Percentiles rank a stretch among this genome's conserved stretches.
Evolutionary conservation across 2,888 invertebrate species (phyloP).

Genomic region (Siphlonurus alternatus): DNA sequence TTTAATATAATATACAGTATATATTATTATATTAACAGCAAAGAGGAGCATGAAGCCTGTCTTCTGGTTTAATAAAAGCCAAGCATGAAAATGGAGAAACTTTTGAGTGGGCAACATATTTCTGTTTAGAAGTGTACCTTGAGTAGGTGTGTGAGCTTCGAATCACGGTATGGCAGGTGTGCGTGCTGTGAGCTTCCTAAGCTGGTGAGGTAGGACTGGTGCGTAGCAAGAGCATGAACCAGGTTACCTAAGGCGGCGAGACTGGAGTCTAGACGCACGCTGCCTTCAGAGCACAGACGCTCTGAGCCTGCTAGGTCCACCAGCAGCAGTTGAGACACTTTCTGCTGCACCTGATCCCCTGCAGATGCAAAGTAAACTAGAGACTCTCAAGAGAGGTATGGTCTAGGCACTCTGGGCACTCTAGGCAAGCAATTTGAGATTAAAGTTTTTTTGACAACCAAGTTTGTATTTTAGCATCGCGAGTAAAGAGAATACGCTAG

Average conservation of each 20-base stretch:
- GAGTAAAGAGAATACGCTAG: neutral
- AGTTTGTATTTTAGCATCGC: neutral
- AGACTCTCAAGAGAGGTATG: neutral
- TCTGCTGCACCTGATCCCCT: slow-evolving; percentile 45
- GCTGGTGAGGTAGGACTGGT: neutral
- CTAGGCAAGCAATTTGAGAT: neutral
- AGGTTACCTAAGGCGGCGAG: slow-evolving; percentile 48
- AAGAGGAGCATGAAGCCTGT: no score
- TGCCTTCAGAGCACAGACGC: slow-evolving; percentile 25
- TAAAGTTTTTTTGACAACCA: neutral
- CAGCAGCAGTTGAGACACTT: slow-evolving; percentile 55
- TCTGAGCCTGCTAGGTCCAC: slow-evolving; percentile 46
- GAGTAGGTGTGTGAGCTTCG: slow-evolving; percentile 15
- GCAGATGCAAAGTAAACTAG: neutral
- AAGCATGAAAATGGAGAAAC: no score
- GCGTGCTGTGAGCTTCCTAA: slow-evolving; percentile 11
- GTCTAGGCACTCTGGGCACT: neutral
- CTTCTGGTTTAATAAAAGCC: no score
- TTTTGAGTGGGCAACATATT: no score
- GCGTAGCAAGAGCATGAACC: slow-evolving; percentile 38
- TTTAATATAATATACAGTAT: no score
- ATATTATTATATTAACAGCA: no score
- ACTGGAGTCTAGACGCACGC: slow-evolving; percentile 40
- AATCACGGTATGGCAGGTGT: slow-evolving; percentile 14
- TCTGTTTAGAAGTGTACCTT: slow-evolving; percentile 12